A percentile compares a stretch with the other conserved stretches of the same genome.
Evolutionary conservation across 2,888 invertebrate species (phyloP).

Genomic region (Chrysopilus asiliformis): DNA sequence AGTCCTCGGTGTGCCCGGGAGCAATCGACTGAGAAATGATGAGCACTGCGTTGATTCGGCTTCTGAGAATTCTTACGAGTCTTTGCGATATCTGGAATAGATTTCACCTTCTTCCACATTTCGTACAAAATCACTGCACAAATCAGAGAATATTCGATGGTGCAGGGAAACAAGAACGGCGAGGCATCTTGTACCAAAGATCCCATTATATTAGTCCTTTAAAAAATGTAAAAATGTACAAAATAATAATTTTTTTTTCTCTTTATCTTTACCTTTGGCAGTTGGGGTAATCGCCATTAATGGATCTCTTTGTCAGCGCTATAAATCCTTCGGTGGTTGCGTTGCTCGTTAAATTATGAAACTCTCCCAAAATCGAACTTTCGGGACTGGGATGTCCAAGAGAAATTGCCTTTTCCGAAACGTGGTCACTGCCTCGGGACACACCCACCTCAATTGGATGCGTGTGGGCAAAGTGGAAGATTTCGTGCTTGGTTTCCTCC

Average conservation of each 20-base stretch:
- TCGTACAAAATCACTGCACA: conserved; percentile 80
- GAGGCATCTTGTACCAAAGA: conserved; percentile 52
- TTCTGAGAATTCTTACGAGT: conserved; percentile 32
- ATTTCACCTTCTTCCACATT: conserved; percentile 76
- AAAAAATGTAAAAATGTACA: no score
- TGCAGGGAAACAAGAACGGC: conserved; percentile 79
- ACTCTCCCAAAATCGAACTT: no score
- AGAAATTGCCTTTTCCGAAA: no score
- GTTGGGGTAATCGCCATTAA: conserved; percentile 31
- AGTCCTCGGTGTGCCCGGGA: conserved; percentile 70
- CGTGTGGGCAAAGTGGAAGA: conserved; percentile 50
- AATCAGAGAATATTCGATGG: conserved; percentile 81
- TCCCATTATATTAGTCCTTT: conserved; percentile 57
- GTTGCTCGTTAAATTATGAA: no score
- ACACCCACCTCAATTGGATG: conserved; percentile 7
- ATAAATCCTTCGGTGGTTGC: no score
- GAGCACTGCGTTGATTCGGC: conserved; percentile 34
- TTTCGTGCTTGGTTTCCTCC: conserved; percentile 79
- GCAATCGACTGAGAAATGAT: conserved; percentile 70
- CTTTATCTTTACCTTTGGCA: no score
- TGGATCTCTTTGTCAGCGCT: no score
- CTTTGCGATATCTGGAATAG: conserved; percentile 41
- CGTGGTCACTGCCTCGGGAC: no score
- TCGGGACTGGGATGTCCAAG: no score
- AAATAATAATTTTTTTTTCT: no score